Evolutionary conservation across 2,113 vertebrate genomes (phyloP).

Genomic region (Haemorhous mexicanus): DNA sequence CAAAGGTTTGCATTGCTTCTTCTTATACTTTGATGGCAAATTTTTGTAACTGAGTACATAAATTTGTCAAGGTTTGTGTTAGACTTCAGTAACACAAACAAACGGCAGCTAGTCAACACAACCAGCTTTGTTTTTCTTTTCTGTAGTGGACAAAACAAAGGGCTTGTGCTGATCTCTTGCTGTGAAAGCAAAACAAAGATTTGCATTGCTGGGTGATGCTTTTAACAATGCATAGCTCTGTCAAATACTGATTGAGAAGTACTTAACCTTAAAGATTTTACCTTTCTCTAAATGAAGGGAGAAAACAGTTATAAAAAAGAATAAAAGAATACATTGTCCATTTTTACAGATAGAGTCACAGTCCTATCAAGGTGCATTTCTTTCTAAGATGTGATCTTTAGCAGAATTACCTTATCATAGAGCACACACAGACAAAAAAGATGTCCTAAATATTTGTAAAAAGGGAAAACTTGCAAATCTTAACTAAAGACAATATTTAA

Average conservation of each 20-base stretch:
- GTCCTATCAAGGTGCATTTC: slow-evolving; percentile 43
- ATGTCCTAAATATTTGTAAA: neutral
- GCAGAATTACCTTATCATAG: neutral
- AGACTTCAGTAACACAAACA: slow-evolving; percentile 72
- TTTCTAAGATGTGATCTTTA: slow-evolving; percentile 15
- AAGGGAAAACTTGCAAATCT: neutral
- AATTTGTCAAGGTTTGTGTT: slow-evolving; percentile 76
- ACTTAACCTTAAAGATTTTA: slow-evolving; percentile 26
- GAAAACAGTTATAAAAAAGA: neutral
- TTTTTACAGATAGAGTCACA: neutral
- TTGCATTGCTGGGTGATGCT: slow-evolving; percentile 44
- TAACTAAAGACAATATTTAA: neutral
- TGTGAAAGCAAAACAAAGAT: slow-evolving; percentile 57
- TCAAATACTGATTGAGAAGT: slow-evolving; percentile 40
- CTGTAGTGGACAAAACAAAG: slow-evolving; percentile 69
- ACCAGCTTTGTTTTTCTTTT: slow-evolving; percentile 71
- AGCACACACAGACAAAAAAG: neutral
- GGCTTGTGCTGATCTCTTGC: slow-evolving; percentile 69
- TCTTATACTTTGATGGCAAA: slow-evolving; percentile 51
- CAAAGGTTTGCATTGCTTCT: slow-evolving; percentile 63
- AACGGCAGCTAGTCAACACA: slow-evolving; percentile 60
- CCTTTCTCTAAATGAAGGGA: slow-evolving; percentile 7
- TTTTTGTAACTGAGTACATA: slow-evolving; percentile 62
- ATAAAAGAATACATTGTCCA: neutral
- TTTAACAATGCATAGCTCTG: slow-evolving; percentile 6